These are phyloP conservation scores for Trochalopteron elliotii DNA, from an alignment of 2,113 vertebrate species.

Conservation along the genomic window DNA sequence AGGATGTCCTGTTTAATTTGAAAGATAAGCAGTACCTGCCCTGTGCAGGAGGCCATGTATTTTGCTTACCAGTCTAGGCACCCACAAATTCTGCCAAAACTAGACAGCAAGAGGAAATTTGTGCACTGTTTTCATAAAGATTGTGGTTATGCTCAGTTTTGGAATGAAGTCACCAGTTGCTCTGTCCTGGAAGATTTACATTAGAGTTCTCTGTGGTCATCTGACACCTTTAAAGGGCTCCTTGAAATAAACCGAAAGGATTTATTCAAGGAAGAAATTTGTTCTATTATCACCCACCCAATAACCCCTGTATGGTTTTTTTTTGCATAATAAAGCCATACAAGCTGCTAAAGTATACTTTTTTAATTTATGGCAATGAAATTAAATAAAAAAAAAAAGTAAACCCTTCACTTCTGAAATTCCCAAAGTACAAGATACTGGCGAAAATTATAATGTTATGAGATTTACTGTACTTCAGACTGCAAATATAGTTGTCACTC, in stretches of 20 bases:
- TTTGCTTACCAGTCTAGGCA: not conserved
- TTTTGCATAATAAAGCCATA: not conserved
- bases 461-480: not conserved
- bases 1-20: not conserved
- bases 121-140: not conserved
- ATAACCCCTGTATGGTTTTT: not conserved
- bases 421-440: not conserved
- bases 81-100: not conserved
- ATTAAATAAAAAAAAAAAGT: not conserved
- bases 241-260: not conserved
- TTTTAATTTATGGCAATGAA: not conserved
- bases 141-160: not conserved
- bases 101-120: not conserved
- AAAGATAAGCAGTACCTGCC: not conserved
- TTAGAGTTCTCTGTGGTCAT: not conserved
- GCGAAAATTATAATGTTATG: not conserved
- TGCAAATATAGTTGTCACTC: not conserved
- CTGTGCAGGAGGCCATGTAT: not conserved
- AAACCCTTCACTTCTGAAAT: not conserved
- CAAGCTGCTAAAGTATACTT: not conserved
- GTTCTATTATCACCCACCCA: not conserved
- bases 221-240: not conserved
- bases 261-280: not conserved
- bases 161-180: not conserved
- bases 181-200: not conserved